Evolutionary conservation across 2,113 vertebrate genomes (phyloP), one percentile per base, ranked within the genome.

Genomic region (Neodontobutis hainanensis): DNA sequence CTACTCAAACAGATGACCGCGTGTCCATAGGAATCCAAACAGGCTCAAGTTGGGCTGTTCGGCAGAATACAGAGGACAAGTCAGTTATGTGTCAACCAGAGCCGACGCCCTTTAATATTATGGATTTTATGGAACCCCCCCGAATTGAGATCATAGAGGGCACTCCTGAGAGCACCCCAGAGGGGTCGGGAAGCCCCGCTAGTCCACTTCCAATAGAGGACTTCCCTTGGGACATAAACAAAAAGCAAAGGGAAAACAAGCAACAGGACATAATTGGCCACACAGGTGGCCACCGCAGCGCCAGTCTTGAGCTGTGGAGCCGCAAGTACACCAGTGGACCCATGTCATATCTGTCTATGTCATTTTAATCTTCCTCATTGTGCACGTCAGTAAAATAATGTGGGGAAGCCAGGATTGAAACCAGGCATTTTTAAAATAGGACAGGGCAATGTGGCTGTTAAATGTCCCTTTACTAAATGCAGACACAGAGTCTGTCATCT

Each of bases 291-390:
- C 91, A 91, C 75, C 88, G 92, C 74, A 94, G 92, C 14, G 87
- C 92, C 55, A 94, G 93, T 83, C 85, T 94, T 61, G 93, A 94
- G 83, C 87, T 94, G 52, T 94, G 93, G 93, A 92, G 91, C 83
- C 89, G 93, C 64, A 94, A 93, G 80, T 94, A 94, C 88, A 92
- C 89, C 75, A 93, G 93, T 84, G 92, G 92, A 74, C 93, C 93
- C 85, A 92, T 94, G 93, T 92, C 93, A 82, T 94, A 94, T 72
- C 79, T 94, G 87, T 94, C 93, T 68, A 90, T 94, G 85, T 94
- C 92, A 80, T 94, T 93, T 82, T 94, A 88, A 90, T 85, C 83
- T 87, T 84, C 85, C 74, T 68, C 80, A 83, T 85, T 71, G 72
- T 70, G 53, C 53, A 36, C 64, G 72, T 66, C 35, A 77, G 57